Evolutionary conservation across 2,797 vertebrate species (phyloP).

Genomic region (Eidolon dupreanum): DNA sequence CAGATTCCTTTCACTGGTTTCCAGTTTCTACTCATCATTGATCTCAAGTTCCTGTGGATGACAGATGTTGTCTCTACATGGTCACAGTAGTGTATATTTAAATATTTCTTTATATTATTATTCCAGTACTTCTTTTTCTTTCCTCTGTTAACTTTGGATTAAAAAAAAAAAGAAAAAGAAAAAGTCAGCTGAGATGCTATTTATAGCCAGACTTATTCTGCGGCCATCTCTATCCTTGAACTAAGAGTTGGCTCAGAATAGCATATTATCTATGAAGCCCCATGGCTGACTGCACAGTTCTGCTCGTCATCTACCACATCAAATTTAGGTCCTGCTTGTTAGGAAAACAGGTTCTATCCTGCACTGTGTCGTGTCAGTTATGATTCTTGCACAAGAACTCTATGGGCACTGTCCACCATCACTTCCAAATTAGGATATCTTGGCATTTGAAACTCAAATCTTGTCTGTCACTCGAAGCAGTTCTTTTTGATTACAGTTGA

Average conservation of each 20-base stretch:
- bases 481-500: not conserved
- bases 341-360: not conserved
- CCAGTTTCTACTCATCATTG: not conserved
- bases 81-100: not conserved
- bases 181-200: not conserved
- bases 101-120: not conserved
- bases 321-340: not conserved
- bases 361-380: rapidly evolving
- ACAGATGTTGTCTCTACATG: not conserved
- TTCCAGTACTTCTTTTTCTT: not conserved
- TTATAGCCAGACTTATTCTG: not conserved
- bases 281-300: not conserved
- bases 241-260: not conserved
- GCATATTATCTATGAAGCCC: not conserved
- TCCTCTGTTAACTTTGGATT: not conserved
- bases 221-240: not conserved
- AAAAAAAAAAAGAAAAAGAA: not conserved
- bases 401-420: not conserved
- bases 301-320: not conserved
- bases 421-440: not conserved
- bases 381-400: not conserved
- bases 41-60: not conserved
- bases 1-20: not conserved
- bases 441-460: not conserved
- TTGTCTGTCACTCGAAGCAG: not conserved